Percentiles rank a stretch among this genome's conserved stretches.
Evolutionary conservation across 2,797 vertebrate genomes (phyloP).

Genomic region (Darevskia nairensis): DNA sequence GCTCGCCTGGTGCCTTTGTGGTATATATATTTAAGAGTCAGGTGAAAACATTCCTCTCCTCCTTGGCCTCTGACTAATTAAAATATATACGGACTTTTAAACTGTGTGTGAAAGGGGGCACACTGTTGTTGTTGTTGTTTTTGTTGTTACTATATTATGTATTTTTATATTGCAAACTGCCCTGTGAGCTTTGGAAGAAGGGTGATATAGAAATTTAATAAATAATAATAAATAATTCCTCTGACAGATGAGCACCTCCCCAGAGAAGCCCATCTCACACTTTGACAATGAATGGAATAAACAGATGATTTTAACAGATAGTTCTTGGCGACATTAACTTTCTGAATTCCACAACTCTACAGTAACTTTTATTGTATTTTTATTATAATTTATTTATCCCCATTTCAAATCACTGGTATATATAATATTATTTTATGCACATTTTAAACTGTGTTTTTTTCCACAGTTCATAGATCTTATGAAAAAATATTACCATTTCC

Average conservation of each 20-base stretch:
- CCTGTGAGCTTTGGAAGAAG: too few relatives aligned
- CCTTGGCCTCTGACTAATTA: too few relatives aligned
- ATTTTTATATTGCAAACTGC: too few relatives aligned
- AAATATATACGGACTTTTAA: too few relatives aligned
- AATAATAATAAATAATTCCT: not conserved
- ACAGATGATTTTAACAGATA: not conserved
- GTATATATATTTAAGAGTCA: too few relatives aligned
- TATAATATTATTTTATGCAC: conserved; percentile 7
- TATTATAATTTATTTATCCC: not conserved
- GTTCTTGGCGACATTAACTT: not conserved
- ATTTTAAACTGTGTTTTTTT: conserved; percentile 21
- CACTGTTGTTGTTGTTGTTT: too few relatives aligned
- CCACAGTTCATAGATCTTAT: conserved; percentile 13
- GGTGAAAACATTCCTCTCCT: too few relatives aligned
- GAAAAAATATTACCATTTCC: conserved; percentile 23
- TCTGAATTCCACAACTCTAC: conserved; percentile 3
- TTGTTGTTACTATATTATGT: too few relatives aligned
- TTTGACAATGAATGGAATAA: not conserved
- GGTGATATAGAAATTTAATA: too few relatives aligned
- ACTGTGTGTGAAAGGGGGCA: too few relatives aligned
- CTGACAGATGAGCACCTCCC: not conserved
- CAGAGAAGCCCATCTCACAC: not conserved
- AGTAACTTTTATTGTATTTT: not conserved
- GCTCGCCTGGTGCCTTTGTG: too few relatives aligned
- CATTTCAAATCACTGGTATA: conserved; percentile 8